Evolutionary conservation across 2,888 invertebrate genomes (phyloP).

Genomic region (Neoitamus cyanurus): DNA sequence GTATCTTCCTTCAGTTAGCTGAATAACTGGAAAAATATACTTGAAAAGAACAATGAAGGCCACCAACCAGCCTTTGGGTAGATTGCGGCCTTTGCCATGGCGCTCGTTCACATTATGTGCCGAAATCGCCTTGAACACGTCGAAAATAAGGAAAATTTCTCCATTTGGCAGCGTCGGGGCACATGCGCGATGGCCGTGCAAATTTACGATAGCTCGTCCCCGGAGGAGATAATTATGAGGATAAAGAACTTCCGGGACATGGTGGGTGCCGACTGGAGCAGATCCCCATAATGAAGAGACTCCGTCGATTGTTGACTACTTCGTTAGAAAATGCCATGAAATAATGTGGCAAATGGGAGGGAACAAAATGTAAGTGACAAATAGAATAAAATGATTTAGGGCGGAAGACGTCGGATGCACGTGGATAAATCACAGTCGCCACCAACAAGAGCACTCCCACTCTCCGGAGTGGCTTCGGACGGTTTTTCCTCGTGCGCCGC

Average conservation of each 20-base stretch:
- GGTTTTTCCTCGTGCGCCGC: not conserved
- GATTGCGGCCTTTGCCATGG: not conserved
- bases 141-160: not conserved
- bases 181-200: not conserved
- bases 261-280: not conserved
- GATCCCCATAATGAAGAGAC: slow-evolving; percentile 4
- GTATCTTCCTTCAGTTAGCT: not conserved
- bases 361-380: slow-evolving; percentile 15
- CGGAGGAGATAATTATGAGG: slow-evolving; percentile 12
- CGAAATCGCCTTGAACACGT: not conserved
- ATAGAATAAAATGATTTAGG: slow-evolving; percentile 19
- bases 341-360: not conserved
- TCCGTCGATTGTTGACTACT: slow-evolving; percentile 3
- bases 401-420: slow-evolving; percentile 15
- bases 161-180: not conserved
- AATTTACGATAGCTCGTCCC: slow-evolving; percentile 1
- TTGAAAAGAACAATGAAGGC: not conserved
- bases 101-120: not conserved
- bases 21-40: not conserved
- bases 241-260: slow-evolving; percentile 18
- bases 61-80: not conserved
- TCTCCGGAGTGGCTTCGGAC: not conserved
- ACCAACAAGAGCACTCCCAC: not conserved
- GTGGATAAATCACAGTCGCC: slow-evolving; percentile 13
- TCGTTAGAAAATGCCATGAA: not conserved